Evolutionary conservation across 92 coral and sea anemone genomes (phyloP).

Genomic region (Meandrina meandrites): DNA sequence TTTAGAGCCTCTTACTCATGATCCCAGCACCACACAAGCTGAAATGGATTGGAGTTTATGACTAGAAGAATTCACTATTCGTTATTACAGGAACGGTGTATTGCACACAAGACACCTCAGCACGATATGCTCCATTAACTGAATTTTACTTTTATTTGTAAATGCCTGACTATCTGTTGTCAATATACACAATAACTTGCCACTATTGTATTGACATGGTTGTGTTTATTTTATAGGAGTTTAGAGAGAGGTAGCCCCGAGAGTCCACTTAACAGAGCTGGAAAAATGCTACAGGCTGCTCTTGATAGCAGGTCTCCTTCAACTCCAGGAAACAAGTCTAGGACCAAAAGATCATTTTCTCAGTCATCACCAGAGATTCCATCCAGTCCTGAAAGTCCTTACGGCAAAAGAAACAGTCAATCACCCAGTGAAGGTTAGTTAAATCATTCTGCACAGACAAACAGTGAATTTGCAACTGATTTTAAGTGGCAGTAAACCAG

Average conservation of each 20-base stretch:
- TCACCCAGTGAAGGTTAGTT: slow-evolving; percentile 26
- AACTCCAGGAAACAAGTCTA: slow-evolving; percentile 18
- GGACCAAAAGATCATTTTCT: slow-evolving; percentile 20
- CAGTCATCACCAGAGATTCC: slow-evolving; percentile 27
- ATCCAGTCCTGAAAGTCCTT: slow-evolving; percentile 42
- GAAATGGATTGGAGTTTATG: no score
- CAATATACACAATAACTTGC: no score
- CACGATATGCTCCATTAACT: no score
- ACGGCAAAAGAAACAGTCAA: slow-evolving; percentile 1
- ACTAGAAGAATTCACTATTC: no score
- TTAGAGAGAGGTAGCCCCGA: slow-evolving; percentile 56
- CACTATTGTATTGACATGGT: neutral
- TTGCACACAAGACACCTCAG: no score
- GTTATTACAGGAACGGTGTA: no score
- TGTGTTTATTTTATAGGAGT: slow-evolving; percentile 25
- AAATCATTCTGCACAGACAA: neutral
- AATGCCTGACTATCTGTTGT: no score
- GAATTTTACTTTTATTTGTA: no score
- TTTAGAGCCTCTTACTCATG: no score
- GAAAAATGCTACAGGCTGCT: slow-evolving; percentile 76
- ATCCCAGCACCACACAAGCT: no score
- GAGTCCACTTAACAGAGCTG: slow-evolving; percentile 57
- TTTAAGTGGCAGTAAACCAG: no score
- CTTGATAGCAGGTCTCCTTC: slow-evolving; percentile 43
- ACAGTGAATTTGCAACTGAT: no score